These are phyloP conservation scores for Wiebesia pumilae DNA, from an alignment of 1,140 invertebrate species.

Conservation along the genomic window DNA sequence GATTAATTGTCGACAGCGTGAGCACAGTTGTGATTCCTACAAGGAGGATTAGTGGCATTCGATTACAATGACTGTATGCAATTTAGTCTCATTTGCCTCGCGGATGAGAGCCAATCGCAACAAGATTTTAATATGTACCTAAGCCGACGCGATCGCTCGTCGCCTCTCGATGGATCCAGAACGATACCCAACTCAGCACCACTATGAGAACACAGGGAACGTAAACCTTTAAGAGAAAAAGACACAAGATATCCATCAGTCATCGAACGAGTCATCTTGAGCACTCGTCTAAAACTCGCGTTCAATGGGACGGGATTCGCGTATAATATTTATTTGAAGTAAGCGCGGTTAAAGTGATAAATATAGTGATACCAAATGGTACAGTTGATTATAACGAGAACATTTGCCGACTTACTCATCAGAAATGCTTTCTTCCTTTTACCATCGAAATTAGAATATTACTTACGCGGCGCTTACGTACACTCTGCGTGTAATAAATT, in stretches of 20 bases:
- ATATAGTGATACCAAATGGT: too few relatives aligned
- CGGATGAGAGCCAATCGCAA: neutral
- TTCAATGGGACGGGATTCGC: too few relatives aligned
- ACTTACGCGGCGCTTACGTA: too few relatives aligned
- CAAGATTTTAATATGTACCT: conserved; percentile 70
- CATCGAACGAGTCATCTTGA: too few relatives aligned
- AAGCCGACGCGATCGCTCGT: conserved; percentile 86
- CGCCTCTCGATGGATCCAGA: conserved; percentile 97
- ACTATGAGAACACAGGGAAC: conserved; percentile 96
- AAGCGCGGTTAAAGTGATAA: too few relatives aligned
- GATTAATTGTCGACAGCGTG: conserved; percentile 91
- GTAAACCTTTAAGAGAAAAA: conserved; percentile 82
- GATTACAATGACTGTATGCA: neutral
- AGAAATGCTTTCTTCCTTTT: too few relatives aligned
- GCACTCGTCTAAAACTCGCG: too few relatives aligned
- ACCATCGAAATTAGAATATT: too few relatives aligned
- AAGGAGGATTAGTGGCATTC: neutral
- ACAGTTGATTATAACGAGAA: too few relatives aligned
- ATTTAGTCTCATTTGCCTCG: neutral
- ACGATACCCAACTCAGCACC: conserved; percentile 96
- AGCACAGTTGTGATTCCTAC: conserved; percentile 92
- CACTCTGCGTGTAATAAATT: too few relatives aligned
- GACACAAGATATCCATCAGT: neutral
- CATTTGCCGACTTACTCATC: too few relatives aligned
- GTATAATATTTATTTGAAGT: too few relatives aligned